A percentile compares a stretch with the other conserved stretches of the same genome.
Evolutionary conservation across 2,797 vertebrate species (phyloP).

Genomic region (Eutrigla gurnardus): DNA sequence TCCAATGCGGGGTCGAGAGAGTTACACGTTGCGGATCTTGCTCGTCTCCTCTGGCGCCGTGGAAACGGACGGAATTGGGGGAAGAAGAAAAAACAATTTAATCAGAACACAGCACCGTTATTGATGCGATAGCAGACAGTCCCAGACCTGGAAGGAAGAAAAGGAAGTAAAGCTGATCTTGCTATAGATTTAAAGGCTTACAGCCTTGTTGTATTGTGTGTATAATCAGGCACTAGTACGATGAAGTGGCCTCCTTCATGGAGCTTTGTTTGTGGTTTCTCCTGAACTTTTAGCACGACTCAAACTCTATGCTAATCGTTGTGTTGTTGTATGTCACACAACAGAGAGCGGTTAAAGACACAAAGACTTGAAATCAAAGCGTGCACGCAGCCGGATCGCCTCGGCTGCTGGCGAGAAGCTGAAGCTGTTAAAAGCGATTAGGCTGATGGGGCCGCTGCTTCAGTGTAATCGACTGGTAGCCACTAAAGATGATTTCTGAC

Average conservation of each 20-base stretch:
- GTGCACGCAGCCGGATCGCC: slow-evolving; percentile 4
- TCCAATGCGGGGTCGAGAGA: not conserved
- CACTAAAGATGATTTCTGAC: slow-evolving; percentile 69
- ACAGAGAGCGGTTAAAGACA: slow-evolving; percentile 41
- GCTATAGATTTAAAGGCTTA: not conserved
- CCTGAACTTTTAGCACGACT: slow-evolving; percentile 44
- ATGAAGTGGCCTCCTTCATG: slow-evolving; percentile 5
- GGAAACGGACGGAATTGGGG: not conserved
- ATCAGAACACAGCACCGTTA: not conserved
- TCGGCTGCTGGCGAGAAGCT: slow-evolving; percentile 40
- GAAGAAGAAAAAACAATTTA: not conserved
- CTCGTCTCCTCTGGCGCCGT: not conserved
- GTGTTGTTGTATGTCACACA: slow-evolving; percentile 31
- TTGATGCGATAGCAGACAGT: not conserved
- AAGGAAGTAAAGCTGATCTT: not conserved
- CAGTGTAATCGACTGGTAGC: slow-evolving; percentile 71
- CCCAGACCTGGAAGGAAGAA: not conserved
- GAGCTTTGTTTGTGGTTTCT: slow-evolving; percentile 9
- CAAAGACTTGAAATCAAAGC: slow-evolving; percentile 45
- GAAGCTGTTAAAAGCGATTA: slow-evolving; percentile 75
- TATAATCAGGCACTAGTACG: not conserved
- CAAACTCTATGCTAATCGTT: slow-evolving; percentile 39
- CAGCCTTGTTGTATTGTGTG: not conserved
- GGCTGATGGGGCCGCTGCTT: slow-evolving; percentile 63
- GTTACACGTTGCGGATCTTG: not conserved